Conservation (phyloP, 1,140 invertebrate species). For the Lineus longissimus region DNA sequence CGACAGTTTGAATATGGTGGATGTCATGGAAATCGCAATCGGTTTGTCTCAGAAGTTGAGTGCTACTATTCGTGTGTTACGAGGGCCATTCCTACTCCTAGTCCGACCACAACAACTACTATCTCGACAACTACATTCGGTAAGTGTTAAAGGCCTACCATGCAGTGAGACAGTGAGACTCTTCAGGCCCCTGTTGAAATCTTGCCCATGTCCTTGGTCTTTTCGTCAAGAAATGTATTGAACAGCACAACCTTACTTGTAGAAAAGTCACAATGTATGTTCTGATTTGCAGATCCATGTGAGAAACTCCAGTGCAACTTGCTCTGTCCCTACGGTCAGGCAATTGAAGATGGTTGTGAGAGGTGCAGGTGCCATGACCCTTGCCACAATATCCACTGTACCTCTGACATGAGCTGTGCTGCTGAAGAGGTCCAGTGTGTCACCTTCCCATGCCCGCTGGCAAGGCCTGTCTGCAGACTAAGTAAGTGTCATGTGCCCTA, state of each 20-base stretch:
- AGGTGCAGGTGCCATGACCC: neutral
- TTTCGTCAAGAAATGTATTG: no score
- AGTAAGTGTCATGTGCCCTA: no score
- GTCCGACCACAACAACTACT: neutral
- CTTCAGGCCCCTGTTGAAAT: no score
- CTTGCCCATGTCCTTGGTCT: no score
- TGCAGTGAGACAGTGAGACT: no score
- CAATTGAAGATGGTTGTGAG: neutral
- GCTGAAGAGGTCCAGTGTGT: neutral
- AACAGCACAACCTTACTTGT: no score
- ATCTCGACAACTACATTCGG: no score
- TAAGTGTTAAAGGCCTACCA: no score
- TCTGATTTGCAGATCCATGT: slow-evolving; percentile 1
- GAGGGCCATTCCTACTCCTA: slow-evolving; percentile 21
- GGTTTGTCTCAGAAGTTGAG: slow-evolving; percentile 27
- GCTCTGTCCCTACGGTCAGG: slow-evolving; percentile 5
- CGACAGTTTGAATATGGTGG: slow-evolving; percentile 38
- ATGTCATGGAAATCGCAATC: slow-evolving; percentile 46
- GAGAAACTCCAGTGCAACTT: neutral
- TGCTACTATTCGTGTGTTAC: slow-evolving; percentile 34
- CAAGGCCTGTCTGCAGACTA: neutral
- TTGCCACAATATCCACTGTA: neutral
- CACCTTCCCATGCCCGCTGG: neutral
- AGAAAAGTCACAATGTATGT: no score
- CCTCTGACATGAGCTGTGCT: neutral